Evolutionary conservation across 2,797 vertebrate species (phyloP).

Genomic region (Diplodus sargus): DNA sequence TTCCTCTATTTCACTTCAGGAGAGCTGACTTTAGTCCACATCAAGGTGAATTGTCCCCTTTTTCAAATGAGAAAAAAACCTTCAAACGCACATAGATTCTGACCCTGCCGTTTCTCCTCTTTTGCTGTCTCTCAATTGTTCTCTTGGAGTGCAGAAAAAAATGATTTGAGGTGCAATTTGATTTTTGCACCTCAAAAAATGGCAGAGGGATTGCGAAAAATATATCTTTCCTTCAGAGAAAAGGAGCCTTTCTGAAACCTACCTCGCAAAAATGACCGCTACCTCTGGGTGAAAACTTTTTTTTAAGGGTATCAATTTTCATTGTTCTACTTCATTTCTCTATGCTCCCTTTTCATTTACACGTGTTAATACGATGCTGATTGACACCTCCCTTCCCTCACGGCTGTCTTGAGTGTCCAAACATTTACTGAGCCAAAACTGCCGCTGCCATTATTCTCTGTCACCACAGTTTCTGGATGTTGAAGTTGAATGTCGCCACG

Average conservation of each 20-base stretch:
- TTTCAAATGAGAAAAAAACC: conserved; percentile 8
- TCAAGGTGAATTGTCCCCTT: conserved; percentile 5
- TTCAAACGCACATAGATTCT: background rate
- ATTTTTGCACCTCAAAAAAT: conserved; percentile 45
- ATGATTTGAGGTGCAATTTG: conserved; percentile 42
- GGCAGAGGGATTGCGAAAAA: conserved; percentile 22
- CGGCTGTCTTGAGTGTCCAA: background rate
- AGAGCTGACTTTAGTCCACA: conserved; percentile 2
- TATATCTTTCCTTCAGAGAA: conserved; percentile 31
- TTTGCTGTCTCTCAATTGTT: conserved; percentile 9
- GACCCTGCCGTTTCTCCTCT: background rate
- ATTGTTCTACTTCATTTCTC: background rate
- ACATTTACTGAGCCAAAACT: background rate
- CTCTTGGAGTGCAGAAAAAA: conserved; percentile 26
- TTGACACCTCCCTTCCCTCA: too few species aligned
- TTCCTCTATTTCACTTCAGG: background rate
- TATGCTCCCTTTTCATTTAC: background rate
- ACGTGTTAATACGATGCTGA: background rate
- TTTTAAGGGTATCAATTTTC: background rate
- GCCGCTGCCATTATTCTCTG: background rate
- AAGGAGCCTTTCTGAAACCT: conserved; percentile 9
- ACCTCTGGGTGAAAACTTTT: background rate
- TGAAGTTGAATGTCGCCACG: conserved; percentile 29
- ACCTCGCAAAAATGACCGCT: background rate
- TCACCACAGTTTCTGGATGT: conserved; percentile 10